Conservation (phyloP, 2,797 vertebrate genomes). For the Spinibarbus caldwelli region DNA sequence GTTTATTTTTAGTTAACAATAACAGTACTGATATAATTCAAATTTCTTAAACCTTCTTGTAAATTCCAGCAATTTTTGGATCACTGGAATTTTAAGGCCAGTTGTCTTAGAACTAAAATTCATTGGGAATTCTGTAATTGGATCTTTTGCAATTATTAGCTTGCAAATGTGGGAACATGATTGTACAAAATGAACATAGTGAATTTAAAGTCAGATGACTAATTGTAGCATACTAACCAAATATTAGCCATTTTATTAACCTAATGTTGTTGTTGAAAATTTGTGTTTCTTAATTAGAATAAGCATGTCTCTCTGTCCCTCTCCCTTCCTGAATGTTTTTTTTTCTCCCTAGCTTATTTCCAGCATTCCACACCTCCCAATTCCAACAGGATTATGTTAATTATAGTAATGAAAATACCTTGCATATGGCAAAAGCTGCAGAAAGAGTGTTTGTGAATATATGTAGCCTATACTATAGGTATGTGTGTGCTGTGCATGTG, state of each 20-base stretch:
- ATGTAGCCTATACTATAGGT: not conserved
- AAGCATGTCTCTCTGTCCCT: not conserved
- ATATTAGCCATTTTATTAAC: not conserved
- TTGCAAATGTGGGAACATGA: not conserved
- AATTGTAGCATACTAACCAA: not conserved
- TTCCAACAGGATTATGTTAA: conserved; percentile 54
- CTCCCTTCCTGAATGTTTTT: not conserved
- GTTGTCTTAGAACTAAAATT: not conserved
- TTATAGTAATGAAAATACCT: conserved; percentile 50
- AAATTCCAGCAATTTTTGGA: not conserved
- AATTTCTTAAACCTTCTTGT: not conserved
- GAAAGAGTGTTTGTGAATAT: conserved; percentile 3
- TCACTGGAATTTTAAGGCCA: not conserved
- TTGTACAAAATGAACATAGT: not conserved
- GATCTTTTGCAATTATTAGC: not conserved
- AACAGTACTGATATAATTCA: not conserved
- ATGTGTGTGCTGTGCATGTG: conserved; percentile 19
- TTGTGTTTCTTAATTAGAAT: conserved; percentile 1
- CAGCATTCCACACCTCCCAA: conserved; percentile 47
- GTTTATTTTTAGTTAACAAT: not conserved
- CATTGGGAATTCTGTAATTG: not conserved
- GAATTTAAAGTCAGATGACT: not conserved
- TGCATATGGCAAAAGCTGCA: not conserved
- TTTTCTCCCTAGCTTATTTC: conserved; percentile 5
- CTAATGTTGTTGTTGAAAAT: not conserved